Percentiles rank a stretch among this genome's conserved stretches.
Conservation (phyloP, 2,888 invertebrate genomes). For the Drosophila ezoana region DNA sequence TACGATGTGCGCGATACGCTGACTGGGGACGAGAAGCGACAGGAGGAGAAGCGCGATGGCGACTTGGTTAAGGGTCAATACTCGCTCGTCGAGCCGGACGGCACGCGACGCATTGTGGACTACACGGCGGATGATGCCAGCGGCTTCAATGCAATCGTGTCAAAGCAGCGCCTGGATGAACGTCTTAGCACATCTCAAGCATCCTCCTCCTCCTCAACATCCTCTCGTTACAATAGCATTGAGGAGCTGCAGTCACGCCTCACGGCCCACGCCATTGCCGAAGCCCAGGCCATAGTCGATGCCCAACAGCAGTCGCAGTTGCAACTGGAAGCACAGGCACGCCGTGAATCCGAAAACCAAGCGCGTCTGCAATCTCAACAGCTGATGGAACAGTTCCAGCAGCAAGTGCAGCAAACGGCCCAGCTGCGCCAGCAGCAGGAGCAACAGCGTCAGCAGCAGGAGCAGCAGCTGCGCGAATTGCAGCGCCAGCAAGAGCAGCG, state of each 20-base stretch:
- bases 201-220: constrained; percentile 20
- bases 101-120: constrained; percentile 86
- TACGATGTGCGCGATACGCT: constrained; percentile 86
- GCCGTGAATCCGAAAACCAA: constrained; percentile 87
- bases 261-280: constrained; percentile 82
- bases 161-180: constrained; percentile 82
- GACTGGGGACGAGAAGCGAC: constrained; percentile 86
- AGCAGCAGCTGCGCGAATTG: constrained; percentile 69
- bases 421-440: constrained; percentile 76
- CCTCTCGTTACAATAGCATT: constrained; percentile 79
- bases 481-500: constrained; percentile 74
- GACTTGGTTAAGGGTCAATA: constrained; percentile 86
- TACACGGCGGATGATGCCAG: constrained; percentile 86
- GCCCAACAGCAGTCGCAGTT: constrained; percentile 77
- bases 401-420: constrained; percentile 80
- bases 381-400: constrained; percentile 83
- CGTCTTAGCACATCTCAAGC: constrained; percentile 24
- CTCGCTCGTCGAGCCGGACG: constrained; percentile 86
- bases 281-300: constrained; percentile 80
- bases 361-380: constrained; percentile 83
- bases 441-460: constrained; percentile 64
- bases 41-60: constrained; percentile 86
- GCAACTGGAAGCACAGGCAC: constrained; percentile 86
- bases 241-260: constrained; percentile 79
- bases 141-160: constrained; percentile 86